Evolutionary conservation across 2,797 vertebrate species (phyloP).

Genomic region (Falco berigora): DNA sequence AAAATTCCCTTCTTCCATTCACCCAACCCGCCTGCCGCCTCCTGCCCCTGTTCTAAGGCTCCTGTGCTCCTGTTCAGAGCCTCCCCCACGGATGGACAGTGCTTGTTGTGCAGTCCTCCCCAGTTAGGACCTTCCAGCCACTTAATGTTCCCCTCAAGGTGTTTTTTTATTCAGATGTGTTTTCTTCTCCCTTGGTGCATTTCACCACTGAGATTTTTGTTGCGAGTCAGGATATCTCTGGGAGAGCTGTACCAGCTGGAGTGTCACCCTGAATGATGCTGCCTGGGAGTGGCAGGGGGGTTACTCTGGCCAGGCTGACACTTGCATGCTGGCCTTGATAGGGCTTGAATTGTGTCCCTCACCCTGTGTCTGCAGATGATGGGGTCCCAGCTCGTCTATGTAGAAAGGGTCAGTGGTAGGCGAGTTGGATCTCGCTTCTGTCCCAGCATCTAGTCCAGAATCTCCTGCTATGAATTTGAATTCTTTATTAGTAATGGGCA

Average conservation of each 20-base stretch:
- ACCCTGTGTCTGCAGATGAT: not conserved
- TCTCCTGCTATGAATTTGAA: not conserved
- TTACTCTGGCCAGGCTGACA: not conserved
- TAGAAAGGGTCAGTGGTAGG: not conserved
- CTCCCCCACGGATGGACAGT: not conserved
- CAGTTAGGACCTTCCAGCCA: not conserved
- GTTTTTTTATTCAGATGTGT: too few species aligned
- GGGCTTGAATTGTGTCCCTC: not conserved
- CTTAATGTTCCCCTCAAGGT: not conserved
- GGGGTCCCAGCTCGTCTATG: not conserved
- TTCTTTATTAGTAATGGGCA: not conserved
- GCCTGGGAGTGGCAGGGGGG: not conserved
- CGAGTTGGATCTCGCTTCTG: not conserved
- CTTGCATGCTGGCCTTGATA: not conserved
- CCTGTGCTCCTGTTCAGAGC: not conserved
- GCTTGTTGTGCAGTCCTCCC: not conserved
- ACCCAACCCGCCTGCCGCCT: not conserved
- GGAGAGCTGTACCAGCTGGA: not conserved
- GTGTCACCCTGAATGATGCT: not conserved
- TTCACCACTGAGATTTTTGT: not conserved
- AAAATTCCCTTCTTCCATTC: not conserved
- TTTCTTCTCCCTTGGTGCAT: not conserved
- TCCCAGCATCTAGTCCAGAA: not conserved
- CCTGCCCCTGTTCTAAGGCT: not conserved
- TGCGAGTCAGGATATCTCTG: not conserved